phyloP scores from a whole-genome alignment of 2,113 vertebrate species.

The Lagopus muta region DNA sequence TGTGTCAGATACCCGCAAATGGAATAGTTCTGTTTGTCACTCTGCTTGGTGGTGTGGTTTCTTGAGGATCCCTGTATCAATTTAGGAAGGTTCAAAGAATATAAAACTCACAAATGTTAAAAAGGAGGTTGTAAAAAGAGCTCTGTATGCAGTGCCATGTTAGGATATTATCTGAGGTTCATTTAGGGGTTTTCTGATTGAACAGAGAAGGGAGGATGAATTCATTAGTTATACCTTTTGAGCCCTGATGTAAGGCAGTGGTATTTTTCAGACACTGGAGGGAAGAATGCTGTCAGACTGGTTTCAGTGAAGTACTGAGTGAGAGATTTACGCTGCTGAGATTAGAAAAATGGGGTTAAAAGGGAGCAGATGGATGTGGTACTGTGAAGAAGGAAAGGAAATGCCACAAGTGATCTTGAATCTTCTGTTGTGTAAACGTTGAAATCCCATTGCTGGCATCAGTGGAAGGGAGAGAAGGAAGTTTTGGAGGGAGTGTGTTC shows the following conservation, averaged over 20 bases:
- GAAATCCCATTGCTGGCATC: neutral
- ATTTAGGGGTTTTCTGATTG: neutral
- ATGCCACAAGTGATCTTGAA: neutral
- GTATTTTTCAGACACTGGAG: neutral
- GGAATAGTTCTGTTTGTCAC: neutral
- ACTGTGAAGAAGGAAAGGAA: neutral
- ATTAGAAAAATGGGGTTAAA: neutral
- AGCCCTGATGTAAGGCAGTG: neutral
- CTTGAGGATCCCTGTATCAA: fast-evolving
- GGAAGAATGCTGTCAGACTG: neutral
- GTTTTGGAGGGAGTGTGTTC: neutral
- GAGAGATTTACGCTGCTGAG: neutral
- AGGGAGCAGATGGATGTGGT: neutral
- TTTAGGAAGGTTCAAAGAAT: neutral
- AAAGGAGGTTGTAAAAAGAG: neutral
- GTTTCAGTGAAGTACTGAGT: neutral
- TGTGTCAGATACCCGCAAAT: neutral
- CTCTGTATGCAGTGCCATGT: neutral
- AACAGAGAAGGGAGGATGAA: neutral
- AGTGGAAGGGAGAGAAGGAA: neutral
- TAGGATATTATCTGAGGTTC: neutral
- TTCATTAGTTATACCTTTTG: neutral
- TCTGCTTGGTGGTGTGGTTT: neutral
- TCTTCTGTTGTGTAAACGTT: neutral
- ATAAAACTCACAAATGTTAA: neutral